A percentile compares a stretch with the other conserved stretches of the same genome.
Evolutionary conservation across 2,888 invertebrate species (phyloP).

Genomic region (Omphaloscelis lunosa): DNA sequence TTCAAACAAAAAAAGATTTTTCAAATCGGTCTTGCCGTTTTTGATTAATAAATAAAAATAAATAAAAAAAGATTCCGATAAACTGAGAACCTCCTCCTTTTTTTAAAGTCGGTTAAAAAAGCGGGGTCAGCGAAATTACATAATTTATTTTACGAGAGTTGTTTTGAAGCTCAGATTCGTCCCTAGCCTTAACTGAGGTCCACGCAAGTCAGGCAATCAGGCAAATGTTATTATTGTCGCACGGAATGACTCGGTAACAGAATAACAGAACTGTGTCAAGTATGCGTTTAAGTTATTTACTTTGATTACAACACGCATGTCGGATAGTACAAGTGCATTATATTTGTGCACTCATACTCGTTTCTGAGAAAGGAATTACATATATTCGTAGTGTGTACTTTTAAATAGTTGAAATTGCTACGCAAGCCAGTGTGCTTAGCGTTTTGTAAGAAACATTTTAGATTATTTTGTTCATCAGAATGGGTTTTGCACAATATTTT

Average conservation of each 20-base stretch:
- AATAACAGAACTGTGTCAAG: slow-evolving; percentile 66
- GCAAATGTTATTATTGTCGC: slow-evolving; percentile 33
- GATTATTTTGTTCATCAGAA: background rate
- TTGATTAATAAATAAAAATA: no score
- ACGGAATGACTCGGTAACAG: slow-evolving; percentile 33
- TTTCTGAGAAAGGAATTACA: slow-evolving; percentile 39
- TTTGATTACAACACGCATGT: slow-evolving; percentile 52
- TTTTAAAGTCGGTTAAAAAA: no score
- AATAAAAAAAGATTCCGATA: no score
- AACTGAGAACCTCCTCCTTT: no score
- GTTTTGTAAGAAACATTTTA: background rate
- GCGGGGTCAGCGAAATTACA: background rate
- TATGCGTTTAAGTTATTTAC: slow-evolving; percentile 62
- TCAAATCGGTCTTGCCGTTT: no score
- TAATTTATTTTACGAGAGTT: background rate
- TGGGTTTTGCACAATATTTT: background rate
- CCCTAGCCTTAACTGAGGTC: background rate
- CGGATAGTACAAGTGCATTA: slow-evolving; percentile 38
- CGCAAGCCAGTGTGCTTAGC: no score
- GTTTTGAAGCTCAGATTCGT: background rate
- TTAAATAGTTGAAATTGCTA: background rate
- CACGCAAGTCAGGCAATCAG: background rate
- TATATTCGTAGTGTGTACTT: background rate
- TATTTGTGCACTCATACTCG: slow-evolving; percentile 42
- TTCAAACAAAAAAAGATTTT: no score